A percentile compares a stretch with the other conserved stretches of the same genome.
phyloP scores from a whole-genome alignment of 2,888 invertebrate species.

The Trichacis sp. region DNA sequence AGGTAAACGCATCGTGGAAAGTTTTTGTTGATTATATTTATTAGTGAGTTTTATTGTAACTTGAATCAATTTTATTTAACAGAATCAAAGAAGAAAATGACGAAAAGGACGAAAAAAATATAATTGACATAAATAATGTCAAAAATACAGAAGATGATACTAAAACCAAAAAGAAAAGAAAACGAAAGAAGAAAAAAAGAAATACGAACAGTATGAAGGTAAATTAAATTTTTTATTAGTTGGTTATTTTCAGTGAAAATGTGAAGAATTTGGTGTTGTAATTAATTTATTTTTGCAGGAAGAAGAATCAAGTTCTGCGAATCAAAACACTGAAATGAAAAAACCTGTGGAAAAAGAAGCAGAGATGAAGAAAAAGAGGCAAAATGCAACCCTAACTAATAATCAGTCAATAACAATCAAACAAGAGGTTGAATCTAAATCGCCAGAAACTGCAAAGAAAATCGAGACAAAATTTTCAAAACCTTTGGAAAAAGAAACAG shows the following conservation, averaged over 20 bases:
- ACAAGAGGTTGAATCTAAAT: neutral
- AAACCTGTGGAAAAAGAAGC: too few species aligned
- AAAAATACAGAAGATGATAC: neutral
- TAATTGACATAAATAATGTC: slow-evolving; percentile 3
- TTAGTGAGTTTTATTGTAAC: neutral
- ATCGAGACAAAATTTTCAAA: neutral
- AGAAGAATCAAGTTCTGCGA: neutral
- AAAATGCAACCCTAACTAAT: too few species aligned
- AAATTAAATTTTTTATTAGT: slow-evolving; percentile 6
- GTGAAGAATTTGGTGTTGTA: too few species aligned
- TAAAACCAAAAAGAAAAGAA: neutral
- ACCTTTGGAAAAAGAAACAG: too few species aligned
- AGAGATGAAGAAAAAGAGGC: slow-evolving; percentile 25
- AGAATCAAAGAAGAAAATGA: slow-evolving; percentile 58
- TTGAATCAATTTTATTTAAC: slow-evolving; percentile 19
- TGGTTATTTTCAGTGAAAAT: too few species aligned
- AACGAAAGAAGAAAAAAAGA: slow-evolving; percentile 45
- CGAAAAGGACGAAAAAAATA: slow-evolving; percentile 46
- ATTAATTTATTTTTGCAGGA: neutral
- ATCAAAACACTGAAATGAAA: too few species aligned
- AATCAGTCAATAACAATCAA: too few species aligned
- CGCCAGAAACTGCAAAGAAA: slow-evolving; percentile 29
- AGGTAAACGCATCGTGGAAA: slow-evolving; percentile 58
- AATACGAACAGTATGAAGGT: slow-evolving; percentile 32
- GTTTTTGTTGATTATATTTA: neutral